phyloP scores from a whole-genome alignment of 2,888 invertebrate species.

The Tetrapedia diversipes region DNA sequence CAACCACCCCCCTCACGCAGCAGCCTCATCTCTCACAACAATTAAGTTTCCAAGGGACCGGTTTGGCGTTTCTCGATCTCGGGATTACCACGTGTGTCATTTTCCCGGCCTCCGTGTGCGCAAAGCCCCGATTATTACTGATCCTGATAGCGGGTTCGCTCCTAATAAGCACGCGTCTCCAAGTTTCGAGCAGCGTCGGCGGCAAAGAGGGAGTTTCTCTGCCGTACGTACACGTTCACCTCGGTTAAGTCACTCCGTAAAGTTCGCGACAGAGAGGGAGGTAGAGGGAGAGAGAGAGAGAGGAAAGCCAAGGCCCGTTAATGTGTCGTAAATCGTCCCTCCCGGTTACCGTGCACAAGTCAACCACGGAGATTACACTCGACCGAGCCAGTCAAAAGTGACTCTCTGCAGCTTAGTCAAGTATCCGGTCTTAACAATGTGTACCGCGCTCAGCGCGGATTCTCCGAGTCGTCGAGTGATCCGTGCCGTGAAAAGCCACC shows the following conservation, averaged over 20 bases:
- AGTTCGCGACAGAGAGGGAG: too few species aligned
- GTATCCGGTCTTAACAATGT: constrained; percentile 65
- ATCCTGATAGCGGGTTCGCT: constrained; percentile 54
- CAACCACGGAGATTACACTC: constrained; percentile 65
- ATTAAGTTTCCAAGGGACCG: background rate
- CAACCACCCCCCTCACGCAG: background rate
- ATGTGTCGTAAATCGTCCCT: constrained; percentile 67
- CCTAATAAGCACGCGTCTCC: constrained; percentile 46
- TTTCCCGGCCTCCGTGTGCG: background rate
- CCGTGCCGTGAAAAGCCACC: constrained; percentile 46
- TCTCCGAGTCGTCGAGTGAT: constrained; percentile 37
- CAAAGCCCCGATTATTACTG: constrained; percentile 49
- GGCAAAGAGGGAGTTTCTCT: constrained; percentile 48
- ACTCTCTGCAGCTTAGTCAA: constrained; percentile 62
- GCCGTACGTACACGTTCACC: constrained; percentile 46
- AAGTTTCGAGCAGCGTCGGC: constrained; percentile 46
- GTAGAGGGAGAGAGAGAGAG: too few species aligned
- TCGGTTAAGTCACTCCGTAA: constrained; percentile 61
- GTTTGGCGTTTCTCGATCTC: background rate
- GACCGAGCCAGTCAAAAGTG: constrained; percentile 61
- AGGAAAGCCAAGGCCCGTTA: constrained; percentile 57
- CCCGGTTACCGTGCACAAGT: constrained; percentile 56
- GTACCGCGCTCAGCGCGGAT: constrained; percentile 40
- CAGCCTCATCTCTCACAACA: background rate
- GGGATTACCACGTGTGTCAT: constrained; percentile 7